A percentile compares a stretch with the other conserved stretches of the same genome.
Evolutionary conservation across 2,797 vertebrate genomes (phyloP).

Genomic region (Prionace glauca): DNA sequence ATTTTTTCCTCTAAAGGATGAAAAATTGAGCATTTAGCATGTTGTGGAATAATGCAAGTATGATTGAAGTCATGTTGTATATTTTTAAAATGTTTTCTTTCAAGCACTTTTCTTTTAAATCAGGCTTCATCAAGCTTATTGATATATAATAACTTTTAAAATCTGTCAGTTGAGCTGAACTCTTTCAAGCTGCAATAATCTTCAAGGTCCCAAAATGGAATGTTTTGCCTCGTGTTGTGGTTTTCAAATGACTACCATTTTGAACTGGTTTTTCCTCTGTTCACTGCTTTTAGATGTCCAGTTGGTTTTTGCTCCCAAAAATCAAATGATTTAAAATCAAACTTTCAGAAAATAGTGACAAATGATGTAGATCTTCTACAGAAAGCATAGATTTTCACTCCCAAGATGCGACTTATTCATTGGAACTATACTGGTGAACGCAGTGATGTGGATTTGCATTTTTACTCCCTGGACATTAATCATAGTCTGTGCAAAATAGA

Average conservation of each 20-base stretch:
- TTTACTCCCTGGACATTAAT: neutral
- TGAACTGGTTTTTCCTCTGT: neutral
- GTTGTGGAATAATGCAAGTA: neutral
- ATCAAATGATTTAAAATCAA: neutral
- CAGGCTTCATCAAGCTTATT: neutral
- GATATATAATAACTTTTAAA: neutral
- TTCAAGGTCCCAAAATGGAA: too few species aligned
- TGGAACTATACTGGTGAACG: neutral
- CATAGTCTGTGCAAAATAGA: neutral
- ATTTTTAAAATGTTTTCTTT: neutral
- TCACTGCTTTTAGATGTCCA: neutral
- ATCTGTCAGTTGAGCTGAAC: neutral
- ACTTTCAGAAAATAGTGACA: neutral
- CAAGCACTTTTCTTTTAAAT: neutral
- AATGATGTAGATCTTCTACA: neutral
- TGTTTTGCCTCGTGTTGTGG: too few species aligned
- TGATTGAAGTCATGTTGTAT: neutral
- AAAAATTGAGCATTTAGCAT: neutral
- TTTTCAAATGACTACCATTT: neutral
- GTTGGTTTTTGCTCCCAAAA: neutral
- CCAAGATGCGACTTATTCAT: neutral
- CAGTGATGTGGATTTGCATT: neutral
- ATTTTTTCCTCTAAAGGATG: neutral
- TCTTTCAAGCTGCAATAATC: neutral
- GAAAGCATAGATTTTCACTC: neutral